phyloP scores from a whole-genome alignment of 2,113 vertebrate species.

The Entomyzon cyanotis region DNA sequence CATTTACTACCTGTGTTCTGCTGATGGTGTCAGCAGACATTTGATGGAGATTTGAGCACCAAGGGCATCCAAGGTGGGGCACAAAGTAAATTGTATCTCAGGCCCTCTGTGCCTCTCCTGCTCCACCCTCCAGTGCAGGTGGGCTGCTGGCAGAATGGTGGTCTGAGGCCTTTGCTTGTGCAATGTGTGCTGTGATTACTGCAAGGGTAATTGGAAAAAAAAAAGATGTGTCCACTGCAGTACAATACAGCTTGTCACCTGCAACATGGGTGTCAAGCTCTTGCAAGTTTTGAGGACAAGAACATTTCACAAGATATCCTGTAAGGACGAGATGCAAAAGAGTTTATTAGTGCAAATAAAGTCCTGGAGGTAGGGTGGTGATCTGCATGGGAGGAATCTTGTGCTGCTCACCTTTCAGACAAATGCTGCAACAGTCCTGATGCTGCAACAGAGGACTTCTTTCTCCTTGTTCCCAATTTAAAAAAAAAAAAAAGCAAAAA shows the following conservation, averaged over 20 bases:
- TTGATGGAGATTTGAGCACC: constrained; percentile 20
- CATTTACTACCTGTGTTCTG: neutral
- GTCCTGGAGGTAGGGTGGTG: neutral
- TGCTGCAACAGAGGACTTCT: neutral
- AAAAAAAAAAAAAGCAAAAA: neutral
- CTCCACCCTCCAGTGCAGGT: neutral
- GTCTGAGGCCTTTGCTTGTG: neutral
- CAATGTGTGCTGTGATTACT: neutral
- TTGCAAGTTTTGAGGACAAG: neutral
- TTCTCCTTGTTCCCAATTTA: neutral
- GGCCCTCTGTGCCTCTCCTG: neutral
- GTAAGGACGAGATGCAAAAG: neutral
- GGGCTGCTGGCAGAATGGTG: neutral
- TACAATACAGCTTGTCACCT: neutral
- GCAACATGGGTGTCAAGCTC: neutral
- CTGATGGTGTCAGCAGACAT: neutral
- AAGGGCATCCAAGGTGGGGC: neutral
- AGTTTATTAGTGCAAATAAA: neutral
- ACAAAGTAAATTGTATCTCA: neutral
- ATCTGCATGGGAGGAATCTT: neutral
- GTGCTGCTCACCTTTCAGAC: neutral
- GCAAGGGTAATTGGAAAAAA: neutral
- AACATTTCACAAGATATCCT: neutral
- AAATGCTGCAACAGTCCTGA: neutral
- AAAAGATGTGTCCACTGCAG: neutral